These are phyloP conservation scores for Plodia interpunctella DNA, from an alignment of 1,140 invertebrate species.

Conservation along the genomic window DNA sequence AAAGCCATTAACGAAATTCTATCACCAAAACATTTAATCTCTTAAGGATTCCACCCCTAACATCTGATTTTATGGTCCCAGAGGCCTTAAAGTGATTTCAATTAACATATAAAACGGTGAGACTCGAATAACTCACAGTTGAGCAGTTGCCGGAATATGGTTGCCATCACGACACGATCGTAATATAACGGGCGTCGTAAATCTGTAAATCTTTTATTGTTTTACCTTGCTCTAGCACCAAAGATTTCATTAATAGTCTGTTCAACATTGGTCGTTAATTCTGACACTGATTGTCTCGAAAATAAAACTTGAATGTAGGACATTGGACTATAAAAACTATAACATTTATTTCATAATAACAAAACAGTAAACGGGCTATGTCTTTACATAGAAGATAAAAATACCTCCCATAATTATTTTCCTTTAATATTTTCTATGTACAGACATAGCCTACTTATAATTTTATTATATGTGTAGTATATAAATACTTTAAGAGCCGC, in stretches of 20 bases:
- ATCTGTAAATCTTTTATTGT: neutral
- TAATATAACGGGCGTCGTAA: neutral
- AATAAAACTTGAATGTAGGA: too few relatives aligned
- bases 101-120: conserved; percentile 29
- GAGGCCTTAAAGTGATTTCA: conserved; percentile 27
- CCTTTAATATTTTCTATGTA: too few relatives aligned
- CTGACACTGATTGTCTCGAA: too few relatives aligned
- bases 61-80: conserved; percentile 22
- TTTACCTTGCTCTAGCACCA: neutral
- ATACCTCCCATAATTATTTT: too few relatives aligned
- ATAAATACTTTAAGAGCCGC: too few relatives aligned
- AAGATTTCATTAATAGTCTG: neutral
- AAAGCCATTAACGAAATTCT: neutral
- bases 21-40: conserved; percentile 2
- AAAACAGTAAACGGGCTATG: too few relatives aligned
- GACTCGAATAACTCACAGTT: conserved; percentile 6
- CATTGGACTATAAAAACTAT: too few relatives aligned
- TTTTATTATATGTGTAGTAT: too few relatives aligned
- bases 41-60: conserved; percentile 17
- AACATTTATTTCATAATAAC: too few relatives aligned
- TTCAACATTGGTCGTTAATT: neutral
- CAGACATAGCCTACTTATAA: too few relatives aligned
- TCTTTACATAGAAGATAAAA: too few relatives aligned
- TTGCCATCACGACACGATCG: neutral
- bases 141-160: neutral